phyloP scores from a whole-genome alignment of 2,888 invertebrate genomes.

The Volucella bombylans region DNA sequence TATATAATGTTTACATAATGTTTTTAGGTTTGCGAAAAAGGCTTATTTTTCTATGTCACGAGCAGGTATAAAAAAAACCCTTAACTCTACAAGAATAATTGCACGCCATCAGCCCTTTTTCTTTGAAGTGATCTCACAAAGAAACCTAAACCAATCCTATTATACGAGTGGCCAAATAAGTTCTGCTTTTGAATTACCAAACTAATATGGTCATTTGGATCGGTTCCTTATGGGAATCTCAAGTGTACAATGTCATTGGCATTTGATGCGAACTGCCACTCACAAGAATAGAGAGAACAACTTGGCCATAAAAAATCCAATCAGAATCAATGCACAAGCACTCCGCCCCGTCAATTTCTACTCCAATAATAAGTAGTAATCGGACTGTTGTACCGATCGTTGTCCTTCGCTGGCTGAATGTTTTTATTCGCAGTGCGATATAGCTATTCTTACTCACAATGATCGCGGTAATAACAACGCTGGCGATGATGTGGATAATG shows the following conservation, averaged over 20 bases:
- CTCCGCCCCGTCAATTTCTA: conserved; percentile 61
- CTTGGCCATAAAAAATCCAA: conserved; percentile 49
- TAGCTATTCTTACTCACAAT: conserved; percentile 21
- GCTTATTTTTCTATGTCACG: no score
- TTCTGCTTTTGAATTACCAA: conserved; percentile 38
- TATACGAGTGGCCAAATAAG: conserved; percentile 51
- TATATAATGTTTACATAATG: no score
- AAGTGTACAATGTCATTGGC: conserved; percentile 43
- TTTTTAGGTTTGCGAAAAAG: no score
- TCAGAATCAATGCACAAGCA: conserved; percentile 64
- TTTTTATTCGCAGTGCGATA: conserved; percentile 15
- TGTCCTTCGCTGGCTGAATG: conserved; percentile 49
- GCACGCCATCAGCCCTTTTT: not conserved
- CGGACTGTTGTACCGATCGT: conserved; percentile 46
- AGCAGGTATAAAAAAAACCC: not conserved
- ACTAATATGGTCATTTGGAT: conserved; percentile 50
- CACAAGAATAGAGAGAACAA: conserved; percentile 5
- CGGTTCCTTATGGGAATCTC: conserved; percentile 43
- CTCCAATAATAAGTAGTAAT: conserved; percentile 64
- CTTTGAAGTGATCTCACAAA: conserved; percentile 2
- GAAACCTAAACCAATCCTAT: conserved; percentile 43
- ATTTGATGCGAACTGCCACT: conserved; percentile 34
- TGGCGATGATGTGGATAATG: conserved; percentile 17
- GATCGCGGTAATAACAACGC: conserved; percentile 5
- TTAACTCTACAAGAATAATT: not conserved